Evolutionary conservation across 2,113 vertebrate species (phyloP), one percentile per base, ranked within the genome.

Genomic region (Chlamydotis undulata): DNA sequence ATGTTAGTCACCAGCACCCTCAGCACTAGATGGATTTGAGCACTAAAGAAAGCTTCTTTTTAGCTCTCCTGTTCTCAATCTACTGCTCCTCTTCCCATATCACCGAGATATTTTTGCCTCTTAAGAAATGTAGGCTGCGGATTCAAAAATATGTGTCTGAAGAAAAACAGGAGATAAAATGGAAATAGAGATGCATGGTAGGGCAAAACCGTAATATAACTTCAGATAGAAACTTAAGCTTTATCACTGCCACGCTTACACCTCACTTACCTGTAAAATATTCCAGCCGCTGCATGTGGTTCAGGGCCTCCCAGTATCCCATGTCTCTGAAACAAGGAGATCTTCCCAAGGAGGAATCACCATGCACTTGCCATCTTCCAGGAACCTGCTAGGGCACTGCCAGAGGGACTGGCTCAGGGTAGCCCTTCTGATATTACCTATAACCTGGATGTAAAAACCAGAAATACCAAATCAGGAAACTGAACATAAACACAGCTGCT

Each of bases 381-480:
- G 35, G 56, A 24, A 45, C 39, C 33, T 33, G 19, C 61, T 56
- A 55, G 41, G 43, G 64, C 77, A 37, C 29, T 43, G 15, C 7
- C 53, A 64, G 12, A 57, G 43, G 11, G n/a, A 56, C 39, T 59
- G 50, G 7, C 21, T 89, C 43, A n/a, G 22, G 17, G 50, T 37
- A 68, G 41, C 45, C 26, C 14, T 74, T 92, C 73, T 39, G 24
- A 43, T 35, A 64, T 57, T 84, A 84, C 31, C 19, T 76, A 17
- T 26, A 68, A 87, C 84, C 89, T 90, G 73, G 74, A 92, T 33
- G 19, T 31, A 90, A 97, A 96, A 71, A 65, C 0, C 19, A n/a
- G 31, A 93, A 87, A 55, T 28, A 86, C 41, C 82, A 93, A 93
- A 94, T 95, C 21, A 57, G 45, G 45, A 79, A 60, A 82, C n/a